These are phyloP conservation scores for Caligus rogercresseyi DNA, from an alignment of 1,140 invertebrate species.

Conservation along the genomic window DNA sequence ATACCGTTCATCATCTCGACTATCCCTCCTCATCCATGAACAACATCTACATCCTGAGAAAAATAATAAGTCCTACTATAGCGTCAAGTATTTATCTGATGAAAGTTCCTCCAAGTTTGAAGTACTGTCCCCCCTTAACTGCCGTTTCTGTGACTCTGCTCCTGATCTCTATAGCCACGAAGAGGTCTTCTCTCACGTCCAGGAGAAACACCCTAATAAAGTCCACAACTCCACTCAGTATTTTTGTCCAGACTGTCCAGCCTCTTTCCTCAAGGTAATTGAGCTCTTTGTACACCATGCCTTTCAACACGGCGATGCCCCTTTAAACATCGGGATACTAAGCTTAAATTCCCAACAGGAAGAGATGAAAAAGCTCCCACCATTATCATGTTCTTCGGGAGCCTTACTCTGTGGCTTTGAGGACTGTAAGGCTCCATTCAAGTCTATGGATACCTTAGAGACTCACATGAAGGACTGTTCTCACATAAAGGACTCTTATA, in stretches of 20 bases:
- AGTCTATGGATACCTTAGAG: neutral
- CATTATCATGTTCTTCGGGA: too few species aligned
- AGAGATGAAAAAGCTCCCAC: neutral
- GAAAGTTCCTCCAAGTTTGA: too few species aligned
- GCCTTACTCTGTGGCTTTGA: neutral
- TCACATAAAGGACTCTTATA: neutral
- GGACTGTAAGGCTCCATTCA: neutral
- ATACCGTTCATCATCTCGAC: neutral
- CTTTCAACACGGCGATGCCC: neutral
- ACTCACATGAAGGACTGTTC: neutral
- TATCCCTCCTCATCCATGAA: neutral
- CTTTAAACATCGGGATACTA: neutral
- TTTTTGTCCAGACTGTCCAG: neutral
- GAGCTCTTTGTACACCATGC: neutral
- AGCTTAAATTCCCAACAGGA: neutral
- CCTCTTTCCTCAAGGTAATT: neutral
- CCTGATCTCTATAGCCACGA: neutral
- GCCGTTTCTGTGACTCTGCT: too few species aligned
- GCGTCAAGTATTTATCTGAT: neutral
- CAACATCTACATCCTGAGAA: conserved; percentile 6
- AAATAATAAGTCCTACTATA: neutral
- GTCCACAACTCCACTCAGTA: neutral
- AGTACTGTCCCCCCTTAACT: too few species aligned
- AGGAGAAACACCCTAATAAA: neutral
- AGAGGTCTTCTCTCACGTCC: neutral